Base-by-base conservation (phyloP, 2,113 vertebrate genomes). In the Myiozetetes cayanensis region DNA sequence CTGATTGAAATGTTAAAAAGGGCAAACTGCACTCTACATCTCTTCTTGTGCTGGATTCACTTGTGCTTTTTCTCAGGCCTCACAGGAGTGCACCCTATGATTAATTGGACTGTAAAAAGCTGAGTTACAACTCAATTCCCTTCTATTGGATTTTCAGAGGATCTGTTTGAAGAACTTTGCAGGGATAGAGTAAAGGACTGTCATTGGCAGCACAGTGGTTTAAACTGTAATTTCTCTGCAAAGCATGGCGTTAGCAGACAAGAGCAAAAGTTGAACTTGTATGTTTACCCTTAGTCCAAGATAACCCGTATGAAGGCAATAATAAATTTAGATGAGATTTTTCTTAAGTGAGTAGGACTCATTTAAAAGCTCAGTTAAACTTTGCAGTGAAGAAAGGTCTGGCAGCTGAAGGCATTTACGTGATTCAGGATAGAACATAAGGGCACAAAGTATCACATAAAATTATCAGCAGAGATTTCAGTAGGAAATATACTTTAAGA, bases 11-110 rank as follows among this genome's bases (percentile, higher is more conserved):
- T 18, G 18, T 10, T 77, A 24, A 62, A 55, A 87, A 53, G 6
- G 11, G 9, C 2, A 72, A 76, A 88, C 53, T 28, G 6, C 19
- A 28, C 73, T 79, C 30, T 65, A 49, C 14, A 30, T 12, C 4
- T 62, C 49, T 71, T 66, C 39, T 59, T 25, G 4, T 11, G 6
- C 14, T 78, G 30, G 15, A 78, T 44, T 74, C 35, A 67, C 17
- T 24, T 55, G 12, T 19, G 5, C 21, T 47, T 92, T 75, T 92
- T 72, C 30, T 90, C 27, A 72, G n/a, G 12, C 23, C 11, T 72
- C 0, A 1, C 1, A 5, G n/a, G 39, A 78, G 10, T 11, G 3
- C 6, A n/a, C 11, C 8, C 35, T 31, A 3, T 59, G 17, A 49
- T 33, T 78, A 55, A 81, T 2, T 0, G 1, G 15, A 61, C 35